phyloP scores from a whole-genome alignment of 2,888 invertebrate species.

The Linhomoeus sp. region DNA sequence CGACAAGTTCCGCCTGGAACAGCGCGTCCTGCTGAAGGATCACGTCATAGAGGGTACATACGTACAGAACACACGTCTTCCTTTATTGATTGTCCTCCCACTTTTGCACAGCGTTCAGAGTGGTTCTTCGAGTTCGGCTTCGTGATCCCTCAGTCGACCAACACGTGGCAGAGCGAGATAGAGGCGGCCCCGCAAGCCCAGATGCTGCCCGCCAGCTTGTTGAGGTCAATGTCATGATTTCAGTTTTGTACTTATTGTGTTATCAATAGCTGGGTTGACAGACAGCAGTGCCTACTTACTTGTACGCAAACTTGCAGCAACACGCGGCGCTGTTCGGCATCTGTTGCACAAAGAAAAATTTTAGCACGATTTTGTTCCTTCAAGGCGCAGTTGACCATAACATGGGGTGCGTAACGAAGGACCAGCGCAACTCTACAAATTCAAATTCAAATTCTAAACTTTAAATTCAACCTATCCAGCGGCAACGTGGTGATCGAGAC shows the following conservation, averaged over 20 bases:
- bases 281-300: background rate
- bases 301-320: too few species aligned
- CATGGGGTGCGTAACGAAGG: too few species aligned
- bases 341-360: too few species aligned
- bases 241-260: background rate
- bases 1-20: constrained; percentile 86
- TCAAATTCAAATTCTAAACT: background rate
- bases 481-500: constrained; percentile 92
- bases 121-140: constrained; percentile 99
- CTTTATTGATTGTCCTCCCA: background rate
- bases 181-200: constrained; percentile 97
- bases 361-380: too few species aligned
- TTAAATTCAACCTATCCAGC: constrained; percentile 39
- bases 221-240: constrained; percentile 45
- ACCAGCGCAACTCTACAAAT: background rate
- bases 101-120: constrained; percentile 37
- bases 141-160: constrained; percentile 92
- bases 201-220: constrained; percentile 98
- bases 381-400: too few species aligned
- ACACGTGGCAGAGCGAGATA: constrained; percentile 96
- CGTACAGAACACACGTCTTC: too few species aligned
- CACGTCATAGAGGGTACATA: constrained; percentile 29
- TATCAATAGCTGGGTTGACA: background rate
- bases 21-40: constrained; percentile 43
- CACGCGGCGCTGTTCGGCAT: too few species aligned